Conservation (phyloP, 1,140 invertebrate genomes). For the Scaptodrosophila lebanonensis region DNA sequence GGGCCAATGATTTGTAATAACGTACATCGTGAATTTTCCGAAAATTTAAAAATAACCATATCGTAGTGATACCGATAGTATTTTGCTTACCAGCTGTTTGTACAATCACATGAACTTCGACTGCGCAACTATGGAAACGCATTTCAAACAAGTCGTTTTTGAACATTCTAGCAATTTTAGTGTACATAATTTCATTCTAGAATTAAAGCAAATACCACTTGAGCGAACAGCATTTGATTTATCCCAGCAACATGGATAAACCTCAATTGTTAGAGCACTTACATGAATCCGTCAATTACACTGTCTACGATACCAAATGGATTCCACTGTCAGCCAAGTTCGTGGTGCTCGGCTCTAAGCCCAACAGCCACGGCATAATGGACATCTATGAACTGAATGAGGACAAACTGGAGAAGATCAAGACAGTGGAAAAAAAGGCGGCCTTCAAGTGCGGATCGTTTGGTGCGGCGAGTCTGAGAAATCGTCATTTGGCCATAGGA, state of each 20-base stretch:
- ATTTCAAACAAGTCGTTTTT: constrained; percentile 40
- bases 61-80: too few relatives aligned
- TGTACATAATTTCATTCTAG: constrained; percentile 16
- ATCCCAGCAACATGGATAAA: constrained; percentile 80
- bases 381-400: constrained; percentile 91
- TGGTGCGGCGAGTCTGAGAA: constrained; percentile 87
- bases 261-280: constrained; percentile 94
- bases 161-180: constrained; percentile 22
- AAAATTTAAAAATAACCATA: not conserved
- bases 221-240: not conserved
- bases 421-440: constrained; percentile 86
- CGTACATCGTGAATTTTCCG: too few relatives aligned
- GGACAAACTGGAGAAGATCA: constrained; percentile 84
- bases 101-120: not conserved
- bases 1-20: too few relatives aligned
- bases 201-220: not conserved
- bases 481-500: constrained; percentile 91
- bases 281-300: constrained; percentile 90
- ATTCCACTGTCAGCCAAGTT: constrained; percentile 95
- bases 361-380: constrained; percentile 89
- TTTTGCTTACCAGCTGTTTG: not conserved
- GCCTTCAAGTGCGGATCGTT: constrained; percentile 96
- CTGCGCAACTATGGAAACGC: constrained; percentile 35
- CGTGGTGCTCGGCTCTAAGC: constrained; percentile 89
- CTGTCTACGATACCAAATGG: constrained; percentile 95